Conservation (phyloP, 2,888 invertebrate species). For the Axea sp. region DNA sequence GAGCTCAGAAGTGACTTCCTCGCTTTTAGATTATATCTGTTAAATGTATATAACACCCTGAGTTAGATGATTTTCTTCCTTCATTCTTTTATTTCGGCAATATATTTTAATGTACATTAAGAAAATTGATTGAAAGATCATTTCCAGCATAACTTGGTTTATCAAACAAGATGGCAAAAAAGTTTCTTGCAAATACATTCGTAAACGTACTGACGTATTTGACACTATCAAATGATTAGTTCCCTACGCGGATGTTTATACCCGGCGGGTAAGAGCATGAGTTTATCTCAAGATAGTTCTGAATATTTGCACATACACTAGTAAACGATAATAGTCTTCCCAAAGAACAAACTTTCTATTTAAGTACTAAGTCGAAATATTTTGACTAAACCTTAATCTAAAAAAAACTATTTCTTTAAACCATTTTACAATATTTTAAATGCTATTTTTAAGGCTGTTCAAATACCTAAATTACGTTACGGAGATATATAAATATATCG, state of each 20-base stretch:
- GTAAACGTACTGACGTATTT: conserved; percentile 40
- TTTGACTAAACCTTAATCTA: no score
- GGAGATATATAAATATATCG: no score
- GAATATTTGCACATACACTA: conserved; percentile 35
- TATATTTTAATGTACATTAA: no score
- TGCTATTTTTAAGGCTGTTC: no score
- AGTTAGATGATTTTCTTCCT: conserved; percentile 12
- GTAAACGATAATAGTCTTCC: conserved; percentile 40
- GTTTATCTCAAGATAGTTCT: conserved; percentile 43
- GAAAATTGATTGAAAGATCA: conserved; percentile 21
- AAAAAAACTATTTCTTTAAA: no score
- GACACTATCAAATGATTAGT: conserved; percentile 49
- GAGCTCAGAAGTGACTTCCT: conserved; percentile 16
- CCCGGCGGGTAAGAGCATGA: conserved; percentile 11
- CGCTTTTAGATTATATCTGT: conserved; percentile 17
- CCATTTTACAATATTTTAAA: no score
- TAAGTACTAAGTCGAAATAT: conserved; percentile 17
- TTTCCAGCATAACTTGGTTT: conserved; percentile 15
- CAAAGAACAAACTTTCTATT: conserved; percentile 40
- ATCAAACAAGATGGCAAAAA: conserved; percentile 2
- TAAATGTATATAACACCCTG: no score
- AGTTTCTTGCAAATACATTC: conserved; percentile 26
- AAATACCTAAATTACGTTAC: no score
- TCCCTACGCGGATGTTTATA: conserved; percentile 23
- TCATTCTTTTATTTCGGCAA: conserved; percentile 1